Evolutionary conservation across 2,113 vertebrate genomes (phyloP).

Genomic region (Nibea albiflora): DNA sequence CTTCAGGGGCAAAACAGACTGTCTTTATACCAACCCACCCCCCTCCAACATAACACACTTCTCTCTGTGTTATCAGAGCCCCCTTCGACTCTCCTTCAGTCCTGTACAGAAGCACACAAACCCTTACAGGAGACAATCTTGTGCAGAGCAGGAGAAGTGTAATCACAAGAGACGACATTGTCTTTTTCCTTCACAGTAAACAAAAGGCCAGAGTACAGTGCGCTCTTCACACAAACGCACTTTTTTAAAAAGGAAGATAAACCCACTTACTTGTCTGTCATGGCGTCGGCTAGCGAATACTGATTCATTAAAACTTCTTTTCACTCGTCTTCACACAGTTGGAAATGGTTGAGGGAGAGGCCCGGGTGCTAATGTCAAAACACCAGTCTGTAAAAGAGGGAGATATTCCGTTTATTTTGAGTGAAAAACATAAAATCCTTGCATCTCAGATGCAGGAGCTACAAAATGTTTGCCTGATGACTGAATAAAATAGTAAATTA

Average conservation of each 20-base stretch:
- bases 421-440: background rate
- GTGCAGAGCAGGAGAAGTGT: slow-evolving; percentile 25
- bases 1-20: slow-evolving; percentile 70
- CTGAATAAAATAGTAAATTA: too few species aligned
- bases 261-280: slow-evolving; percentile 86
- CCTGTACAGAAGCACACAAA: slow-evolving; percentile 28
- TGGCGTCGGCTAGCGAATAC: slow-evolving; percentile 79
- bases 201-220: slow-evolving; percentile 45
- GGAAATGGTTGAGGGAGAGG: slow-evolving; percentile 46
- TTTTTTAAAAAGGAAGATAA: slow-evolving; percentile 27
- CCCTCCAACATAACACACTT: slow-evolving; percentile 53
- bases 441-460: background rate
- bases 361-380: slow-evolving; percentile 18
- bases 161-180: slow-evolving; percentile 51
- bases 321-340: slow-evolving; percentile 54
- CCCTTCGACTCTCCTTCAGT: slow-evolving; percentile 16
- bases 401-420: background rate
- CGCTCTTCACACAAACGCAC: slow-evolving; percentile 31
- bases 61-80: slow-evolving; percentile 41
- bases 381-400: slow-evolving; percentile 57
- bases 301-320: slow-evolving; percentile 82
- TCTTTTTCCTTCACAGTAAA: slow-evolving; percentile 57
- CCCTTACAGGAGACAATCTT: slow-evolving; percentile 44
- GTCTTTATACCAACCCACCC: slow-evolving; percentile 71
- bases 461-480: background rate